Evolutionary conservation across 2,113 vertebrate genomes (phyloP).

Genomic region (Rhabdornis inornatus): DNA sequence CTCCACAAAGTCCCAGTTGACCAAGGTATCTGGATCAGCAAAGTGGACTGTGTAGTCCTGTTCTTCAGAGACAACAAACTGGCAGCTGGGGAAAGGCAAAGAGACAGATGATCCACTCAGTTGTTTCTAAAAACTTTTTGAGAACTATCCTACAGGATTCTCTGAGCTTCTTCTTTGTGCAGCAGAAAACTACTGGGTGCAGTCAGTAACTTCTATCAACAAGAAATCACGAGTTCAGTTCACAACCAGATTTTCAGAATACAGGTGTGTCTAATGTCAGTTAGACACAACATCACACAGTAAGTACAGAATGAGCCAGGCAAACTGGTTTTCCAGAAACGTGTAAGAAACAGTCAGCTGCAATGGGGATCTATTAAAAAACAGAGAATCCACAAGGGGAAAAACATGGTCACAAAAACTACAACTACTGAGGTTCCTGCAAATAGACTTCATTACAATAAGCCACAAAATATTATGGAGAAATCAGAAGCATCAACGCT

Average conservation of each 20-base stretch:
- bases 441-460: neutral
- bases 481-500: neutral
- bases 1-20: constrained; percentile 99
- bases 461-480: neutral
- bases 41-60: constrained; percentile 97
- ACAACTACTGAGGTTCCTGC: neutral
- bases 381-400: neutral
- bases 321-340: neutral
- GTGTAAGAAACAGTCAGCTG: neutral
- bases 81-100: constrained; percentile 83
- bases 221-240: neutral
- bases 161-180: neutral
- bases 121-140: constrained; percentile 25
- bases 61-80: constrained; percentile 96
- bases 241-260: neutral
- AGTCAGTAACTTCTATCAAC: neutral
- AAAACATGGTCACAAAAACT: neutral
- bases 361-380: neutral
- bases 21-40: constrained; percentile 96
- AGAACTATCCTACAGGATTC: constrained; percentile 15
- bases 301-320: neutral
- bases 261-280: neutral
- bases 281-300: neutral
- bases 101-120: constrained; percentile 50
- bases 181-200: neutral